Conservation (phyloP, 2,797 vertebrate genomes). For the Tolypeutes matacus region DNA sequence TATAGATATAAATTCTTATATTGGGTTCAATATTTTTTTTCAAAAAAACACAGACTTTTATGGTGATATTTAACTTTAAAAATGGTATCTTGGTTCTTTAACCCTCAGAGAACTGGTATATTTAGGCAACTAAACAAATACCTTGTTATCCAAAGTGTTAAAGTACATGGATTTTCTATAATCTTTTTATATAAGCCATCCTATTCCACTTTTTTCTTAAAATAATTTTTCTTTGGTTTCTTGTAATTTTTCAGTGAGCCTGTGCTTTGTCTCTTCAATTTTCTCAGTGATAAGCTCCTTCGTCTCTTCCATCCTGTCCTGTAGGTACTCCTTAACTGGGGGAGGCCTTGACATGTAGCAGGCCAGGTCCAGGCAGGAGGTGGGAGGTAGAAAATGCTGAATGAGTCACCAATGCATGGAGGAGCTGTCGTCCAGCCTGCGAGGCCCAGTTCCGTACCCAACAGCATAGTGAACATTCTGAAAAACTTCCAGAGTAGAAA, state of each 20-base stretch:
- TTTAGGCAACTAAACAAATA: constrained; percentile 45
- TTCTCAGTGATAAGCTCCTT: constrained; percentile 94
- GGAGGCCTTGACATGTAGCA: constrained; percentile 97
- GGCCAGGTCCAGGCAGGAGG: too few species aligned
- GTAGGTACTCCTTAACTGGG: too few species aligned
- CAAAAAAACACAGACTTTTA: constrained; percentile 72
- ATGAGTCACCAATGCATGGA: too few species aligned
- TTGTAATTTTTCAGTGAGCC: too few species aligned
- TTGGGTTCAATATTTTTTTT: too few species aligned
- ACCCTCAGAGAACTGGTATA: constrained; percentile 65
- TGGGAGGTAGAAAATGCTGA: too few species aligned
- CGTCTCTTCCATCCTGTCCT: constrained; percentile 97
- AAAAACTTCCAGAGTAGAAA: constrained; percentile 96
- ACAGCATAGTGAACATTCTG: constrained; percentile 93
- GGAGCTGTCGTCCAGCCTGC: too few species aligned
- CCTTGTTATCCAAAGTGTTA: constrained; percentile 79
- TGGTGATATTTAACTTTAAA: constrained; percentile 71
- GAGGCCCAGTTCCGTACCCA: constrained; percentile 87
- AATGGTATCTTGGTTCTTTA: constrained; percentile 73
- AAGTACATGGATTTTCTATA: constrained; percentile 79
- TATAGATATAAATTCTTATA: too few species aligned
- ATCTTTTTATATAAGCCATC: constrained; percentile 69
- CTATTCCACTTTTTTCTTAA: constrained; percentile 92
- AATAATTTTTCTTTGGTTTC: constrained; percentile 96
- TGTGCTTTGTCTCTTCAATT: constrained; percentile 95